A percentile compares a stretch with the other conserved stretches of the same genome.
Conservation (phyloP, 2,113 vertebrate species). For the Sus scrofa region DNA sequence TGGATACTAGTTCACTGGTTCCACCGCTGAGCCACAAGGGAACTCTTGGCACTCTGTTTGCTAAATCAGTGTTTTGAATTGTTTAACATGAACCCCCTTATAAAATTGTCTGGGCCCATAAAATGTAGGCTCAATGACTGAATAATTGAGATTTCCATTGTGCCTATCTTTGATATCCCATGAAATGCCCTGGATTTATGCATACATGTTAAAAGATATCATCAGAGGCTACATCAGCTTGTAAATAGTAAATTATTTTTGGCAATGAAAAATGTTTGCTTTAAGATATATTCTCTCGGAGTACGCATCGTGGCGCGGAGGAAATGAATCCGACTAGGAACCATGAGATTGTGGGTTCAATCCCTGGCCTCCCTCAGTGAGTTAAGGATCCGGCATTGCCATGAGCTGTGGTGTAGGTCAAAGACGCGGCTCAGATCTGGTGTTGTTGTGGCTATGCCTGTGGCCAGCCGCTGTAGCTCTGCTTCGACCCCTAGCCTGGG, state of each 20-base stretch:
- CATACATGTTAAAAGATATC: not conserved
- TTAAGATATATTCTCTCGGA: not conserved
- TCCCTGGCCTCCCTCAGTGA: too few species aligned
- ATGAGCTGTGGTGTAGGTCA: too few species aligned
- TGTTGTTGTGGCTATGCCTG: too few species aligned
- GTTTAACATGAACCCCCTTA: not conserved
- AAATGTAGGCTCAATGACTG: not conserved
- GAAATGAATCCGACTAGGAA: too few species aligned
- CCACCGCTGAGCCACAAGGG: too few species aligned
- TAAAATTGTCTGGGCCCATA: not conserved
- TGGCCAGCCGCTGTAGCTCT: too few species aligned
- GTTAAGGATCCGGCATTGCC: too few species aligned
- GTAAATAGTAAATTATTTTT: conserved; percentile 3
- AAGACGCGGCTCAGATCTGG: too few species aligned
- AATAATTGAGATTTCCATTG: not conserved
- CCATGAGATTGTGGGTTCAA: too few species aligned
- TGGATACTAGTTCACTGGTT: too few species aligned
- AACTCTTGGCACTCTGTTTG: not conserved
- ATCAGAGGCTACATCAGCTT: not conserved
- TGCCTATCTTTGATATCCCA: not conserved
- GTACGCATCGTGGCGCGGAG: too few species aligned
- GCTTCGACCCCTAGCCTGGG: too few species aligned
- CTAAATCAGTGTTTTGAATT: not conserved
- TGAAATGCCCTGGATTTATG: not conserved
- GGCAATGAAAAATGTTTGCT: not conserved